Conservation (phyloP, 2,888 invertebrate genomes). For the Drosophila monieri region DNA sequence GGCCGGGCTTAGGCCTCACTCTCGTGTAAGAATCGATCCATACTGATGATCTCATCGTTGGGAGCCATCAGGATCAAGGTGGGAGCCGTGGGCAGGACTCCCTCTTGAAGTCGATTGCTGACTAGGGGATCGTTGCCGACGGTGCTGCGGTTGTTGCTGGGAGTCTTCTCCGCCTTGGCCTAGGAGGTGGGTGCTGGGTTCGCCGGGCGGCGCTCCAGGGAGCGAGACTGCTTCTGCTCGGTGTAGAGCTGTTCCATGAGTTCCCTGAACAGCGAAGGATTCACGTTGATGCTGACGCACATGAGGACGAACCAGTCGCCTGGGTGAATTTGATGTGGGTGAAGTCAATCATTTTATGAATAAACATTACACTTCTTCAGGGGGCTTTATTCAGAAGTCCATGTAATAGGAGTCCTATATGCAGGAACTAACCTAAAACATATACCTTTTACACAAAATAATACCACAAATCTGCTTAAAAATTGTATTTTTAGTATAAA, state of each 20-base stretch:
- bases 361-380: too few species aligned
- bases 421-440: too few species aligned
- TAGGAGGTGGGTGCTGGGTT: not conserved
- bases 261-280: constrained; percentile 88
- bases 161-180: not conserved
- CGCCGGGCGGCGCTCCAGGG: not conserved
- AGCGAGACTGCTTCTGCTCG: constrained; percentile 1
- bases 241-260: constrained; percentile 85
- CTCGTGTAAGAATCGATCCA: constrained; percentile 44
- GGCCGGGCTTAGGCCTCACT: constrained; percentile 51
- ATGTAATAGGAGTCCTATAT: too few species aligned
- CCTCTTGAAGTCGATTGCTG: constrained; percentile 4
- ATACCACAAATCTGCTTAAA: too few species aligned
- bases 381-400: too few species aligned
- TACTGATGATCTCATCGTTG: constrained; percentile 41
- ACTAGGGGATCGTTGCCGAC: constrained; percentile 1
- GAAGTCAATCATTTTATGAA: too few species aligned
- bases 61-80: constrained; percentile 27
- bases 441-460: too few species aligned
- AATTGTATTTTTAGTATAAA: too few species aligned
- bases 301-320: constrained; percentile 92
- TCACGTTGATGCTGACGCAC: constrained; percentile 90
- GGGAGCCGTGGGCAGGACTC: not conserved
- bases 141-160: constrained; percentile 1
- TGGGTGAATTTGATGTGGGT: too few species aligned